Conservation (phyloP, 2,113 vertebrate species). For the Anoplopoma fimbria region DNA sequence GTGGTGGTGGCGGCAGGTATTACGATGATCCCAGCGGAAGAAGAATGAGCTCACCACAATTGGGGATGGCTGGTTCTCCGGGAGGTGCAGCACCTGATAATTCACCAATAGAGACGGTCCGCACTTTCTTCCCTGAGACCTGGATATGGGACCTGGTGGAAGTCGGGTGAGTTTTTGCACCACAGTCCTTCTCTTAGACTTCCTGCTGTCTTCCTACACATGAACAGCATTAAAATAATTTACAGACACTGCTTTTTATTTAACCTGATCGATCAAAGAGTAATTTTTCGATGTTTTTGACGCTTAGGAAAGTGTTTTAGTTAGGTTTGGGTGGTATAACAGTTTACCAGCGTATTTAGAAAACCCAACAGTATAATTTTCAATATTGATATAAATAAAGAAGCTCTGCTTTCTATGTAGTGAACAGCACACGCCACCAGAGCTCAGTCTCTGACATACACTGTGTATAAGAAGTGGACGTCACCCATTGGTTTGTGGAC, state of each 20-base stretch:
- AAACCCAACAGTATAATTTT: too few species aligned
- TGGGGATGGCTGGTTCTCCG: too few species aligned
- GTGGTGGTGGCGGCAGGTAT: too few species aligned
- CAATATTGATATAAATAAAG: too few species aligned
- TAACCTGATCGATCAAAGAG: background rate
- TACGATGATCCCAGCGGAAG: too few species aligned
- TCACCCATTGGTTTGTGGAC: background rate
- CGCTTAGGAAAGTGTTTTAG: background rate
- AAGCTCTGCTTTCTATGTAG: too few species aligned
- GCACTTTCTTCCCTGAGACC: slow-evolving; percentile 89
- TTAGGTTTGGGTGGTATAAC: background rate
- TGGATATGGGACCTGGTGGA: slow-evolving; percentile 89
- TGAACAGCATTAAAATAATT: background rate
- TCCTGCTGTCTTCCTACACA: background rate
- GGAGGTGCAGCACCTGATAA: background rate
- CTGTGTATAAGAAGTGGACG: too few species aligned
- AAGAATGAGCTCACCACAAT: too few species aligned
- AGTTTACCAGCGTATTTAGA: background rate
- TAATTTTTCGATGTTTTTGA: too few species aligned
- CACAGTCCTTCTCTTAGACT: background rate
- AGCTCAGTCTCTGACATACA: too few species aligned
- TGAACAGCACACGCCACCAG: too few species aligned
- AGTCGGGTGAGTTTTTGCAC: slow-evolving; percentile 80
- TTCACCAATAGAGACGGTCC: slow-evolving; percentile 62
- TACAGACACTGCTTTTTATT: background rate